These are phyloP conservation scores for Cyphomyrus plagiostoma DNA, from an alignment of 2,113 vertebrate species.

Conservation along the genomic window DNA sequence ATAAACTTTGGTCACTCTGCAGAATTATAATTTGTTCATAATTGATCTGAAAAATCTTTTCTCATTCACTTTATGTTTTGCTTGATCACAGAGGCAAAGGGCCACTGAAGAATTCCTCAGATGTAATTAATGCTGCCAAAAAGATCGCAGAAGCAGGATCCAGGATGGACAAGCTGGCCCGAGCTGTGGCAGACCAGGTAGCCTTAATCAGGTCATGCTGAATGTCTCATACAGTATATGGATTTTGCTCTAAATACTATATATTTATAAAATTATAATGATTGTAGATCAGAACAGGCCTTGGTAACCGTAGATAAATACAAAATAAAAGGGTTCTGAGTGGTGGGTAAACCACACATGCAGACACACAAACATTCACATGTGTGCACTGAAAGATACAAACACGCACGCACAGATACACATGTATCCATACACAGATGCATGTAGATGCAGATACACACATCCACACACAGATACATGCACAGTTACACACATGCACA, in stretches of 20 bases:
- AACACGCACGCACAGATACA: no score
- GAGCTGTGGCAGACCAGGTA: conserved; percentile 97
- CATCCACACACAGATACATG: neutral
- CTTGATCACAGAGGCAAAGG: conserved; percentile 84
- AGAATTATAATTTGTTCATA: neutral
- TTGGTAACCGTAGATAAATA: no score
- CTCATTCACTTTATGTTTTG: neutral
- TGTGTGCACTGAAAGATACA: no score
- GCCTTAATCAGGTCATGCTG: neutral
- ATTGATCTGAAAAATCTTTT: neutral
- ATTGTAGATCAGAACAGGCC: neutral
- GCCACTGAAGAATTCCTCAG: conserved; percentile 96
- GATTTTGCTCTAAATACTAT: neutral
- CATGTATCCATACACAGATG: no score
- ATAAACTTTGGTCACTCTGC: neutral
- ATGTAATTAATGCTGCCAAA: conserved; percentile 98
- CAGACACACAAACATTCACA: neutral
- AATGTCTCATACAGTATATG: neutral
- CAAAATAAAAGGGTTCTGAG: neutral
- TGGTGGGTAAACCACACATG: neutral
- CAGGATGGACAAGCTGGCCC: conserved; percentile 97
- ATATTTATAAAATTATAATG: neutral
- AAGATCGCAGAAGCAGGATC: conserved; percentile 98
- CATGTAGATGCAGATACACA: no score
- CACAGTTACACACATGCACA: no score